Conservation (phyloP, 2,797 vertebrate species). For the Fundulus diaphanus region DNA sequence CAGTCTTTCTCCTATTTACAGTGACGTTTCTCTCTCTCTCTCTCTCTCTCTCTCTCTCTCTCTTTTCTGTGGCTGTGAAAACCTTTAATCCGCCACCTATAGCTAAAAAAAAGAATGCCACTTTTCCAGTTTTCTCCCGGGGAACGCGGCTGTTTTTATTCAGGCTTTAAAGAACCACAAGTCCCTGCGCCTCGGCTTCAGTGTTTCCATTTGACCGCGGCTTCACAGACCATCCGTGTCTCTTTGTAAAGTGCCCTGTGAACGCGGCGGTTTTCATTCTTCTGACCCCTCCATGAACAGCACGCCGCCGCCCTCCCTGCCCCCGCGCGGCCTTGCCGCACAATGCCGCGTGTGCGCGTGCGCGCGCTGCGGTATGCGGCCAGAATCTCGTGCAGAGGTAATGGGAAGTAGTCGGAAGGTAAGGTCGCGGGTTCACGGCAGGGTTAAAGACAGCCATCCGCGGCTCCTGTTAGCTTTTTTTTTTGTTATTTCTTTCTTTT, state of each 20-base stretch:
- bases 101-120: background rate
- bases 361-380: slow-evolving; percentile 64
- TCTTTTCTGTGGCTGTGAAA: background rate
- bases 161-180: background rate
- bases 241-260: slow-evolving; percentile 45
- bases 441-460: slow-evolving; percentile 86
- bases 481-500: slow-evolving; percentile 38
- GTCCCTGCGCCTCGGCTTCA: slow-evolving; percentile 1
- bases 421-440: slow-evolving; percentile 87
- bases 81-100: background rate
- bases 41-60: too few species aligned
- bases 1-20: background rate
- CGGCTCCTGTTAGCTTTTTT: slow-evolving; percentile 86
- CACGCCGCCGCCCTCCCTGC: slow-evolving; percentile 43
- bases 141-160: slow-evolving; percentile 3
- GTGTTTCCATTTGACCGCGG: slow-evolving; percentile 26
- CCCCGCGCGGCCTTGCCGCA: slow-evolving; percentile 52
- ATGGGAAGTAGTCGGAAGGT: slow-evolving; percentile 87
- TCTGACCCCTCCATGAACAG: slow-evolving; percentile 60
- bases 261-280: slow-evolving; percentile 63
- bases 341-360: slow-evolving; percentile 46
- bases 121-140: slow-evolving; percentile 4
- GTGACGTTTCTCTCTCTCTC: background rate
- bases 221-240: slow-evolving; percentile 22
- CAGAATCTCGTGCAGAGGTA: slow-evolving; percentile 85